phyloP scores from a whole-genome alignment of 1,140 invertebrate species.

The Hylaeus anthracinus region DNA sequence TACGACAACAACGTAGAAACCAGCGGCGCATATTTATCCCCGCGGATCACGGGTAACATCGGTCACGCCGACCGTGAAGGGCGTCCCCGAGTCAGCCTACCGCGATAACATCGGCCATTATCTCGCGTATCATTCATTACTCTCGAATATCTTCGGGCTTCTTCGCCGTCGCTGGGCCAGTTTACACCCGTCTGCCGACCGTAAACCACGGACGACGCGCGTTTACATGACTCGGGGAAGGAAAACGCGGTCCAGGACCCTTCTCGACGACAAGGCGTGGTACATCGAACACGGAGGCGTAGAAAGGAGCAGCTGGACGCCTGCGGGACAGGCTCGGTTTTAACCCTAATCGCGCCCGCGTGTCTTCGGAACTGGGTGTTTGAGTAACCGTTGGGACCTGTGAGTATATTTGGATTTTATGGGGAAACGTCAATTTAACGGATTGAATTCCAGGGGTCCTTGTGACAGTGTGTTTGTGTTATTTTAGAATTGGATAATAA shows the following conservation, averaged over 20 bases:
- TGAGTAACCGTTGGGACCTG: too few relatives aligned
- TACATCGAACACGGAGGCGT: neutral
- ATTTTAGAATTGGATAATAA: too few relatives aligned
- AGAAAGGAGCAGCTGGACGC: neutral
- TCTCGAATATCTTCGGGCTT: conserved; percentile 61
- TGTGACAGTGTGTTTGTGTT: too few relatives aligned
- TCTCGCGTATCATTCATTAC: conserved; percentile 70
- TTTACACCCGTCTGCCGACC: conserved; percentile 57
- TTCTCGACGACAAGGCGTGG: too few relatives aligned
- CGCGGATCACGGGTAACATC: conserved; percentile 42
- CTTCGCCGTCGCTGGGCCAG: conserved; percentile 54
- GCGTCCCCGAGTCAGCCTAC: conserved; percentile 12
- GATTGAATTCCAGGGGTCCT: too few relatives aligned
- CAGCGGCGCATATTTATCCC: conserved; percentile 6
- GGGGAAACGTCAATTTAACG: too few relatives aligned
- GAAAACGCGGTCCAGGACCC: neutral
- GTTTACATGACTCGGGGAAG: neutral
- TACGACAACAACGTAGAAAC: conserved; percentile 6
- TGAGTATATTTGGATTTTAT: too few relatives aligned
- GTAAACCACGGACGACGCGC: conserved; percentile 56
- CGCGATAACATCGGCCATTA: conserved; percentile 68
- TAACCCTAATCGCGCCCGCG: neutral
- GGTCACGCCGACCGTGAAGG: conserved; percentile 9
- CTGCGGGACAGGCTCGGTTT: neutral
- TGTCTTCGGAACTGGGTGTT: too few relatives aligned